These are phyloP conservation scores for Hemibagrus wyckioides DNA, from an alignment of 2,113 vertebrate genomes.

Conservation along the genomic window DNA sequence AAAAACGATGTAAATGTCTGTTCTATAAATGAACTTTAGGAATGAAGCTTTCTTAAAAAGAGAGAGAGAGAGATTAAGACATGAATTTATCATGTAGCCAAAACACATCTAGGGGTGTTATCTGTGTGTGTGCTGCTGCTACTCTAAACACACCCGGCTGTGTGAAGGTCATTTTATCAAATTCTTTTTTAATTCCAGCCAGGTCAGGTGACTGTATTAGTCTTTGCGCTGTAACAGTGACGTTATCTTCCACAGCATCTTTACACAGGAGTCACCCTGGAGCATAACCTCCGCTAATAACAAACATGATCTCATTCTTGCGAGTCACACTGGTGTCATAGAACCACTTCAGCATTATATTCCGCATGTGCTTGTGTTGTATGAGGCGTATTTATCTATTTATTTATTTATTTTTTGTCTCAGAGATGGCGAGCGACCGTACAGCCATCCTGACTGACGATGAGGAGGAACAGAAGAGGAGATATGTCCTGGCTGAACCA, in stretches of 20 bases:
- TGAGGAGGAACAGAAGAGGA: conserved; percentile 93
- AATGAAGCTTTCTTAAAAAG: neutral
- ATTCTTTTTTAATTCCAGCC: neutral
- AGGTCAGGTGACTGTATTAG: neutral
- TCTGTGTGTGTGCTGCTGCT: neutral
- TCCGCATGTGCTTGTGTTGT: neutral
- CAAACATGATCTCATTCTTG: neutral
- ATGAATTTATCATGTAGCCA: neutral
- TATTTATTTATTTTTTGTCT: neutral
- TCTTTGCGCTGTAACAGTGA: neutral
- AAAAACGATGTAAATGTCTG: neutral
- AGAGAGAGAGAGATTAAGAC: neutral
- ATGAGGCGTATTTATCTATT: neutral
- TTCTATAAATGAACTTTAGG: neutral
- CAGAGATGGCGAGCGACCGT: conserved; percentile 55
- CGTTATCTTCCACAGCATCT: neutral
- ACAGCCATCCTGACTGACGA: conserved; percentile 94
- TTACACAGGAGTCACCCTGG: neutral
- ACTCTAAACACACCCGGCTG: neutral
- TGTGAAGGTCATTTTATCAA: neutral
- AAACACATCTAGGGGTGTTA: neutral
- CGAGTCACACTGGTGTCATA: neutral
- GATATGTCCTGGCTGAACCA: conserved; percentile 87
- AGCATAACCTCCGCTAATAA: neutral
- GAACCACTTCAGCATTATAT: neutral